Evolutionary conservation across 2,797 vertebrate genomes (phyloP), one percentile per base, ranked within the genome.

Genomic region (Acanthurus lineatus): DNA sequence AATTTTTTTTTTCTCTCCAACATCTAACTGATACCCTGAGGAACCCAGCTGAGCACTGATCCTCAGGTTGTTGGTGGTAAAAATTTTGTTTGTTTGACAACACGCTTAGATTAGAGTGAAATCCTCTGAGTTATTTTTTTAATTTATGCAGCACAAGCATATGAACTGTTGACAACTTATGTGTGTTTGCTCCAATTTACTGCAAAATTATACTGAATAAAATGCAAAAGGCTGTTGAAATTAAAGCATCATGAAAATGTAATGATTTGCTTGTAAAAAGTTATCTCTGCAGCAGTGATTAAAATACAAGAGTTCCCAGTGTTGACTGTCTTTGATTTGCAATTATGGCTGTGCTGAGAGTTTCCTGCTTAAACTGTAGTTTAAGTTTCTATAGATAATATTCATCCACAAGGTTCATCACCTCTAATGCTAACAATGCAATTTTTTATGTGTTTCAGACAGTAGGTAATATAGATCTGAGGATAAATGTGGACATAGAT

Each of bases 11-110:
- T 1, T 32, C 28, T 32, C 4, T 32, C 28, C 28, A 32, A n/a
- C 22, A 53, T 51, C 35, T 54, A 32, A 1, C 45, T 42, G 48
- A 64, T 52, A 57, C 61, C 42, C 47, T 38, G 35, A 8, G 52
- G 54, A 25, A 58, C 45, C 49, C 16, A 22, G 66, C 72, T 57
- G 45, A 72, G 62, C 67, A 44, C 9, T 32, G 22, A 51, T 45
- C 19, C 19, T 52, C 44, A 47, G 52, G 17, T 77, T 70, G 61
- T 7, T n/a, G 53, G 40, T 16, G 15, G n/a, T 38, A 16, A 77
- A 16, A 77, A 35, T 69, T 35, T 32, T 15, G 54, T 54, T 32
- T 52, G 20, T 40, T 15, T 44, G 20, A n/a, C 1, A 1, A 14
- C 6, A 44, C 35, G n/a, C 20, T 53, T 53, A n/a, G 28, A 38